Evolutionary conservation across 2,888 invertebrate species (phyloP).

Genomic region (Drosophila atripex): DNA sequence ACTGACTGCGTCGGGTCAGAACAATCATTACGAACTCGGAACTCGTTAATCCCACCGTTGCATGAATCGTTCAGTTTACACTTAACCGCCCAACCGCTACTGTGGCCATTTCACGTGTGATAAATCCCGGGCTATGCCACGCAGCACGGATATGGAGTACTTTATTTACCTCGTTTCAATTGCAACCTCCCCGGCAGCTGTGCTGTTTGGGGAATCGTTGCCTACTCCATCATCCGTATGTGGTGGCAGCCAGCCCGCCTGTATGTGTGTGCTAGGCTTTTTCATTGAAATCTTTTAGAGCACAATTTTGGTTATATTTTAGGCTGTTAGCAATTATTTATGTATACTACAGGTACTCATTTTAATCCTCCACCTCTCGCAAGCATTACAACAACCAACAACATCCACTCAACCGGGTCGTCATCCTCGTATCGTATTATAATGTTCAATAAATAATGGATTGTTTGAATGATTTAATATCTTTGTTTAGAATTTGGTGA

Average conservation of each 20-base stretch:
- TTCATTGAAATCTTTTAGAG: conserved; percentile 2
- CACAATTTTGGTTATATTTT: conserved; percentile 43
- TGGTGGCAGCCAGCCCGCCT: background rate
- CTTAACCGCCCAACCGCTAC: background rate
- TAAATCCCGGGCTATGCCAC: conserved; percentile 6
- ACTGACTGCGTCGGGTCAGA: background rate
- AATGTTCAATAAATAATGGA: conserved; percentile 40
- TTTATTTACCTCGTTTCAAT: background rate
- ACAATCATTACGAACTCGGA: background rate
- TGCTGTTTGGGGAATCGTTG: conserved; percentile 18
- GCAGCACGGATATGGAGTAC: conserved; percentile 12
- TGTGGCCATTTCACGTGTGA: background rate
- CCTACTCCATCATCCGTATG: conserved; percentile 1
- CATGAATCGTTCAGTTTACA: background rate
- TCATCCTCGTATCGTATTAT: conserved; percentile 27
- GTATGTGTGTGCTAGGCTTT: conserved; percentile 31
- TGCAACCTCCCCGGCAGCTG: conserved; percentile 35
- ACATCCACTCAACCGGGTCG: conserved; percentile 7
- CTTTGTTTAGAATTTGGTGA: too few relatives aligned
- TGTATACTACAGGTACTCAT: conserved; percentile 23
- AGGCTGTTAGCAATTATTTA: conserved; percentile 63
- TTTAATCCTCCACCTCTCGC: conserved; percentile 21
- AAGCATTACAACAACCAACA: conserved; percentile 28
- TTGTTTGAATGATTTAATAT: conserved; percentile 31
- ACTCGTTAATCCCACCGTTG: background rate